A percentile compares a stretch with the other conserved stretches of the same genome.
These are phyloP conservation scores for Arrhopalites spinosus DNA, from an alignment of 2,888 invertebrate genomes.

Conservation along the genomic window DNA sequence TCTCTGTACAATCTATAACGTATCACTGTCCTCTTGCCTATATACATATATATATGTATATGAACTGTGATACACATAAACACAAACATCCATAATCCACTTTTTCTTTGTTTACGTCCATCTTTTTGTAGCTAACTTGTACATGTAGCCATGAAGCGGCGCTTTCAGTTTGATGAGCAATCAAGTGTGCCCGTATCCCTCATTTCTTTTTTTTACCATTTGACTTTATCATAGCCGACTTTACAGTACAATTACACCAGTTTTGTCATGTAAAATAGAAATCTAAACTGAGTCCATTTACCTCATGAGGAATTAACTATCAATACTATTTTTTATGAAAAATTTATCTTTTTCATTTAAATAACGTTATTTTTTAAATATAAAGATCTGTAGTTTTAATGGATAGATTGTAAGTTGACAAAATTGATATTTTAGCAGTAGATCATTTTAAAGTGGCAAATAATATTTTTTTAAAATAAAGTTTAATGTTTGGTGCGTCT, in stretches of 20 bases:
- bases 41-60: not conserved
- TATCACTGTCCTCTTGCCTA: not conserved
- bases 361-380: too few relatives aligned
- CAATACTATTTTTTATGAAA: too few relatives aligned
- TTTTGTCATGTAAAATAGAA: too few relatives aligned
- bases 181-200: conserved; percentile 38
- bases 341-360: too few relatives aligned
- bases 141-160: conserved; percentile 5
- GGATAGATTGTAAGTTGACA: too few relatives aligned
- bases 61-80: not conserved
- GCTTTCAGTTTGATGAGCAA: conserved; percentile 24
- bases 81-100: conserved; percentile 27
- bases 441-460: too few relatives aligned
- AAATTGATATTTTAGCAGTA: too few relatives aligned
- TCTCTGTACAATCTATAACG: not conserved
- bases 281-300: too few relatives aligned
- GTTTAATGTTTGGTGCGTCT: too few relatives aligned
- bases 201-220: conserved; percentile 17
- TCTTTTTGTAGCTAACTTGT: not conserved
- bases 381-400: too few relatives aligned
- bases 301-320: too few relatives aligned
- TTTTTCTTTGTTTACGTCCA: conserved; percentile 25
- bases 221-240: conserved; percentile 21
- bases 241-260: not conserved
- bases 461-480: too few relatives aligned